Percentiles rank a stretch among this genome's conserved stretches.
These are phyloP conservation scores for Galerucella nymphaeae DNA, from an alignment of 2,888 invertebrate genomes.

Conservation along the genomic window DNA sequence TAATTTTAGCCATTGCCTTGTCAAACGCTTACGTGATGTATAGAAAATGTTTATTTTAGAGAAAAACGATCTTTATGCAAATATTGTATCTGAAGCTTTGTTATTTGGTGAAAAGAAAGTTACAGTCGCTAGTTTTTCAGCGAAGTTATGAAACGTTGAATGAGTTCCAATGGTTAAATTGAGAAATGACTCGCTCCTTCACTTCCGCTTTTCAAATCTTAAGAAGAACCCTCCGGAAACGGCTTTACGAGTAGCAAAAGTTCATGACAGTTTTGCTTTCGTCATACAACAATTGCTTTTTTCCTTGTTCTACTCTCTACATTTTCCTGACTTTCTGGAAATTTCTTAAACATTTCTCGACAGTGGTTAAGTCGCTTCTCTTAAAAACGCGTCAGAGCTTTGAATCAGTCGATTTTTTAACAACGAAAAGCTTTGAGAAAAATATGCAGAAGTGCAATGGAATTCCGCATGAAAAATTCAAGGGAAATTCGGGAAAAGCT, in stretches of 20 bases:
- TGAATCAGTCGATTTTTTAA: slow-evolving; percentile 10
- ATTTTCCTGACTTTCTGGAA: slow-evolving; percentile 12
- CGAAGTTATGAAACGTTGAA: slow-evolving; percentile 49
- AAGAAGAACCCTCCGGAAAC: slow-evolving; percentile 50
- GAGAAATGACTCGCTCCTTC: slow-evolving; percentile 49
- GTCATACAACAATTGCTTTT: slow-evolving; percentile 52
- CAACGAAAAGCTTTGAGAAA: background rate
- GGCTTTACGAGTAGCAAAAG: slow-evolving; percentile 49
- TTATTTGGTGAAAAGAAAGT: slow-evolving; percentile 36
- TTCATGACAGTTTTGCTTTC: slow-evolving; percentile 44
- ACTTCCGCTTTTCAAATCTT: slow-evolving; percentile 42
- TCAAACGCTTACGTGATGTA: no score
- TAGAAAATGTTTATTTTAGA: no score
- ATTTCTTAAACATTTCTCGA: background rate
- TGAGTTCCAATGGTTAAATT: slow-evolving; percentile 47
- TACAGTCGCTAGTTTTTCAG: background rate
- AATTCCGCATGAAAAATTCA: slow-evolving; percentile 4
- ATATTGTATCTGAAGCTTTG: slow-evolving; percentile 30
- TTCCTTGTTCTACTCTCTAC: slow-evolving; percentile 38
- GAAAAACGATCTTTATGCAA: background rate
- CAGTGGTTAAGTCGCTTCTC: slow-evolving; percentile 3
- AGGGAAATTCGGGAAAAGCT: background rate
- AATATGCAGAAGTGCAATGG: slow-evolving; percentile 4
- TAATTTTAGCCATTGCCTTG: no score
- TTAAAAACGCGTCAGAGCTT: background rate